These are phyloP conservation scores for Cartodere bifasciata DNA, from an alignment of 2,888 invertebrate species.

Conservation along the genomic window DNA sequence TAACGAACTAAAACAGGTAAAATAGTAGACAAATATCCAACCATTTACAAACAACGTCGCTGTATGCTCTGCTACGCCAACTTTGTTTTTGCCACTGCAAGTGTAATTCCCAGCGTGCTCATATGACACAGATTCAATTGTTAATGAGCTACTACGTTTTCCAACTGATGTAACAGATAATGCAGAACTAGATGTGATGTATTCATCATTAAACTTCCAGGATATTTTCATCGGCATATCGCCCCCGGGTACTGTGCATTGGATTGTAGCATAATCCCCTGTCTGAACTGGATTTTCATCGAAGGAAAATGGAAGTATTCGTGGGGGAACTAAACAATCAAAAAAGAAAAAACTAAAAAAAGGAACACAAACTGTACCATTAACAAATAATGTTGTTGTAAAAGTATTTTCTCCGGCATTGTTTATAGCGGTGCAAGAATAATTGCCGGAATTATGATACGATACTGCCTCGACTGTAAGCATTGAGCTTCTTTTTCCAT, in stretches of 20 bases:
- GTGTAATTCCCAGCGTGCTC: conserved; percentile 51
- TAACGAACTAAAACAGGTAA: neutral
- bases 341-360: conserved; percentile 17
- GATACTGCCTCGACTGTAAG: conserved; percentile 56
- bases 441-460: conserved; percentile 51
- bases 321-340: conserved; percentile 60
- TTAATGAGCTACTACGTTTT: conserved; percentile 41
- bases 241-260: conserved; percentile 56
- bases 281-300: conserved; percentile 49
- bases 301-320: conserved; percentile 40
- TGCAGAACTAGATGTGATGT: conserved; percentile 26
- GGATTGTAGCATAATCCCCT: conserved; percentile 53
- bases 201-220: conserved; percentile 59
- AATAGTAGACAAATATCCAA: no score
- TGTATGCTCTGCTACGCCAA: conserved; percentile 55
- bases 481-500: conserved; percentile 48
- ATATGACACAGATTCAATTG: conserved; percentile 20
- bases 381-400: conserved; percentile 50
- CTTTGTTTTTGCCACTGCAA: conserved; percentile 56
- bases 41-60: conserved; percentile 59
- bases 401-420: conserved; percentile 48
- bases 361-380: conserved; percentile 47
- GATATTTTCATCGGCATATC: conserved; percentile 56
- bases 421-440: conserved; percentile 53
- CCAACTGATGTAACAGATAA: conserved; percentile 17